phyloP scores from a whole-genome alignment of 2,888 invertebrate genomes.

The Lasioglossum lativentre region DNA sequence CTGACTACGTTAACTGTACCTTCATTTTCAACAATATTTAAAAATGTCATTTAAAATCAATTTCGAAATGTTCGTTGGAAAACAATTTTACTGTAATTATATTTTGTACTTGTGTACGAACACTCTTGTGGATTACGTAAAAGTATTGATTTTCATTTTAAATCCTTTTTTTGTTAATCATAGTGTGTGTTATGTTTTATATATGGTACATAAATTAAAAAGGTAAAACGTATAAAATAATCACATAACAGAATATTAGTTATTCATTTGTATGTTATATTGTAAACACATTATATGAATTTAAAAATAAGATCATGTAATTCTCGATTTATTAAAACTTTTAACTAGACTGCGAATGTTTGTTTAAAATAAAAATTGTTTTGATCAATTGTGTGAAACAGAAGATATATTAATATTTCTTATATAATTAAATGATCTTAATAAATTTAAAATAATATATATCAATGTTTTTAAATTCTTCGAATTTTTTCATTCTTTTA shows the following conservation, averaged over 20 bases:
- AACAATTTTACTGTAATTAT: background rate
- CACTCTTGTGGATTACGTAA: background rate
- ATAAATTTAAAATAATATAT: background rate
- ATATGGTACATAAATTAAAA: too few species aligned
- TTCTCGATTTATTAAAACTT: background rate
- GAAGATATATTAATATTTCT: background rate
- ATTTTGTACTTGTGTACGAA: background rate
- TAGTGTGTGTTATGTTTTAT: background rate
- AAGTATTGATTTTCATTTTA: too few species aligned
- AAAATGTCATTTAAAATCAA: too few species aligned
- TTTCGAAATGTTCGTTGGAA: too few species aligned
- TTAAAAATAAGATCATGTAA: background rate
- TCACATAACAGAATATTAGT: too few species aligned
- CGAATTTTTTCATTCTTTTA: background rate
- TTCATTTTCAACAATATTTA: background rate
- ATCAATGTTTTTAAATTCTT: background rate
- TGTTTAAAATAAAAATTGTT: background rate
- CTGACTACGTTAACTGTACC: background rate
- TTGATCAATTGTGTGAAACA: background rate
- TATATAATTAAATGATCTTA: background rate
- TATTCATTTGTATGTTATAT: too few species aligned
- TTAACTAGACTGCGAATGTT: background rate
- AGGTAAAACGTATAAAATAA: too few species aligned
- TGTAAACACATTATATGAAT: background rate
- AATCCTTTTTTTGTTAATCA: too few species aligned